These are phyloP conservation scores for Gasterosteus nipponicus DNA, from an alignment of 2,113 vertebrate species.

Conservation along the genomic window DNA sequence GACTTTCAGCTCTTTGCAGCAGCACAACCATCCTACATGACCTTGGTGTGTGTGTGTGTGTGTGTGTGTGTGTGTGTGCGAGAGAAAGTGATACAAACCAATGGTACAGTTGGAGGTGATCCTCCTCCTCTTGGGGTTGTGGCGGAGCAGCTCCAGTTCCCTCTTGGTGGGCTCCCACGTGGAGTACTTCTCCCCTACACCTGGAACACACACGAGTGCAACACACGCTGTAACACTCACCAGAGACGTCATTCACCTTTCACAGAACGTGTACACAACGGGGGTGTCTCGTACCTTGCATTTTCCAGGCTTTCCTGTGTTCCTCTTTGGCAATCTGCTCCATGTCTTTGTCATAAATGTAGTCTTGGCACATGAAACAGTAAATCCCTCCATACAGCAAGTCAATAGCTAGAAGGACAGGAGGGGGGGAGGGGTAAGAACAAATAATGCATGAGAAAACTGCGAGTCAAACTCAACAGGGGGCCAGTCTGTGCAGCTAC, in stretches of 20 bases:
- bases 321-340: conserved; percentile 99
- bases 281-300: conserved; percentile 87
- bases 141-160: conserved; percentile 95
- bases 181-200: conserved; percentile 95
- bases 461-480: conserved; percentile 11
- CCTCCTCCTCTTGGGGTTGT: conserved; percentile 98
- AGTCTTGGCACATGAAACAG: conserved; percentile 99
- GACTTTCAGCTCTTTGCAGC: neutral
- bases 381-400: conserved; percentile 97
- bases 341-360: conserved; percentile 99
- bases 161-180: conserved; percentile 98
- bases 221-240: neutral
- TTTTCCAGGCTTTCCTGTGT: conserved; percentile 97
- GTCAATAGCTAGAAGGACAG: conserved; percentile 87
- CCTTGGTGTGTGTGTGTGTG: neutral
- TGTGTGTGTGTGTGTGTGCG: too few species aligned
- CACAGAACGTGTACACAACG: neutral
- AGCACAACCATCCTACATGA: neutral
- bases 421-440: neutral
- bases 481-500: neutral
- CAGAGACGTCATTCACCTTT: neutral
- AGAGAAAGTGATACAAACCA: conserved; percentile 78
- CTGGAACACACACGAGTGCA: conserved; percentile 70
- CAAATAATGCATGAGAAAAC: neutral
- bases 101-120: conserved; percentile 99